phyloP scores from a whole-genome alignment of 2,797 vertebrate genomes.

The Tenualosa ilisha region DNA sequence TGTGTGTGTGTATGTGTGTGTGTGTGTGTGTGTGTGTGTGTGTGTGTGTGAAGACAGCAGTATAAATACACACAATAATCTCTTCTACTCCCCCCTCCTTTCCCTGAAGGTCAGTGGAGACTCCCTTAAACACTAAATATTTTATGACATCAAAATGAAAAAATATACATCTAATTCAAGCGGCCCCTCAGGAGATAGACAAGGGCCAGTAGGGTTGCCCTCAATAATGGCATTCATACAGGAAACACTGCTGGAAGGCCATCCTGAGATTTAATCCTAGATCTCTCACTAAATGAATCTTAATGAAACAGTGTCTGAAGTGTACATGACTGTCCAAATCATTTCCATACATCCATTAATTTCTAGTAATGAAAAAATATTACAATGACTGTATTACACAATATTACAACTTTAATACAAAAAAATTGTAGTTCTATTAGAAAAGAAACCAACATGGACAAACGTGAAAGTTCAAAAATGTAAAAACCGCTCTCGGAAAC shows the following conservation, averaged over 20 bases:
- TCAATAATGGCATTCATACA: not conserved
- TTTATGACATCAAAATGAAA: constrained; percentile 76
- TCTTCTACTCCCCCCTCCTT: constrained; percentile 46
- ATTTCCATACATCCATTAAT: not conserved
- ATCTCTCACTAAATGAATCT: constrained; percentile 46
- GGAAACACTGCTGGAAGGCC: not conserved
- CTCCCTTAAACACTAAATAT: constrained; percentile 73
- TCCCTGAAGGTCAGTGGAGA: constrained; percentile 70
- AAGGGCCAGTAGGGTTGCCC: not conserved
- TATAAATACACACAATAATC: constrained; percentile 20
- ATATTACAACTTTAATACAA: too few relatives aligned
- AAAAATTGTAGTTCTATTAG: too few relatives aligned
- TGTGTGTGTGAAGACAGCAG: not conserved
- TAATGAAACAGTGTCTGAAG: not conserved
- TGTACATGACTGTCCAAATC: too few relatives aligned
- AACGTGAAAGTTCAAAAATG: not conserved
- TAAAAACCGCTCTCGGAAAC: not conserved
- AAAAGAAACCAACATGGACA: not conserved
- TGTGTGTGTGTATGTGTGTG: not conserved
- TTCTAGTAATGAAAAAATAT: too few relatives aligned
- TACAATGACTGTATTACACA: too few relatives aligned
- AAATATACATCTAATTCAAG: constrained; percentile 70
- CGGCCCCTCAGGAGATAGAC: constrained; percentile 51
- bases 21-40: not conserved
- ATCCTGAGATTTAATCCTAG: not conserved